These are phyloP conservation scores for Schizaphis graminum DNA, from an alignment of 2,888 invertebrate species.

Conservation along the genomic window DNA sequence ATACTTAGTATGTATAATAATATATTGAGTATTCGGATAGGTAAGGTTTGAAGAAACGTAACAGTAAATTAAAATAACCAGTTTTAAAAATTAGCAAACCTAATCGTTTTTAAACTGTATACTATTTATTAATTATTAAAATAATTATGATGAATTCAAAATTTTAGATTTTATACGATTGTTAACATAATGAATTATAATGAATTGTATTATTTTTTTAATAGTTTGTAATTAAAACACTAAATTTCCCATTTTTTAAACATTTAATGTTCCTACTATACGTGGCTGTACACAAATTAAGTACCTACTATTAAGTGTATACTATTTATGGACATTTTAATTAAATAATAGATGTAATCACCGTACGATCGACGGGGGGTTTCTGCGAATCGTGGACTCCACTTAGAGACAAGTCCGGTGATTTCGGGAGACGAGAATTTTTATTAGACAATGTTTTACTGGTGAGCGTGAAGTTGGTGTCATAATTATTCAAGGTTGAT, in stretches of 20 bases:
- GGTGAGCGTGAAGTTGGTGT: too few relatives aligned
- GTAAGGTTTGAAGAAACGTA: background rate
- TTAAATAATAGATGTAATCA: background rate
- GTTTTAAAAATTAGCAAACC: background rate
- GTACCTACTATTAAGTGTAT: background rate
- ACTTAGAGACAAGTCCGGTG: background rate
- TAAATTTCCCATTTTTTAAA: background rate
- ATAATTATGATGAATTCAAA: background rate
- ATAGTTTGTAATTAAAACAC: background rate
- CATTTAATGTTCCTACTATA: background rate
- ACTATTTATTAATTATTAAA: background rate
- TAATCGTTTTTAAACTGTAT: background rate
- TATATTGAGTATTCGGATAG: background rate
- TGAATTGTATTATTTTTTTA: background rate
- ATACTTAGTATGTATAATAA: background rate
- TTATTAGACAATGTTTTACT: too few relatives aligned
- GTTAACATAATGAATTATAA: background rate
- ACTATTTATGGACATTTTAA: too few relatives aligned
- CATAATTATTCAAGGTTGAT: background rate
- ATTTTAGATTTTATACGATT: background rate
- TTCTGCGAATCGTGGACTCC: background rate
- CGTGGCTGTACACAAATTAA: background rate
- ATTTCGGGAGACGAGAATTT: too few relatives aligned
- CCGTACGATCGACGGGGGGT: background rate
- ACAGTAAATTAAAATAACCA: background rate